A percentile compares a stretch with the other conserved stretches of the same genome.
phyloP scores from a whole-genome alignment of 2,797 vertebrate genomes.

The Botia kubotai region DNA sequence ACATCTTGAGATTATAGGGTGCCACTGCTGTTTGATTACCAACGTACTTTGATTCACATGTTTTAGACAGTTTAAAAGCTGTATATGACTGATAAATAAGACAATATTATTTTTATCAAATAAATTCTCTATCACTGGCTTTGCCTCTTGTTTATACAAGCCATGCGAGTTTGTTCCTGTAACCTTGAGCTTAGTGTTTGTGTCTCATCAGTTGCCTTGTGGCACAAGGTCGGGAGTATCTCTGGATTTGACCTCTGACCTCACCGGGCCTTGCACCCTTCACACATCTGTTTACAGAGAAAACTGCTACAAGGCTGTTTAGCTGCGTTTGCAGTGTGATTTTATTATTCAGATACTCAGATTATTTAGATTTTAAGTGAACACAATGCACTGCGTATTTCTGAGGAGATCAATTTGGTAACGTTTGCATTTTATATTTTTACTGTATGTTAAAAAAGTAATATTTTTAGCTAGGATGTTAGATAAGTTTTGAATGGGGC shows the following conservation, averaged over 20 bases:
- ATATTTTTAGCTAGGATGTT: too few species aligned
- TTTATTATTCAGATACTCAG: background rate
- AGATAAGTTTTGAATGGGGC: too few species aligned
- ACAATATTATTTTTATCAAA: background rate
- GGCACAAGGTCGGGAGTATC: conserved; percentile 26
- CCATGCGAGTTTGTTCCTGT: background rate
- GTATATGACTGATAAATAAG: background rate
- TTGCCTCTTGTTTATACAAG: background rate
- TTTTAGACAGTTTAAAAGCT: background rate
- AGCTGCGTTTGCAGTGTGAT: background rate
- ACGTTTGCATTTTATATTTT: too few species aligned
- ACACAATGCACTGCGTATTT: background rate
- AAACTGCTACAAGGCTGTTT: conserved; percentile 44
- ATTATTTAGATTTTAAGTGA: background rate
- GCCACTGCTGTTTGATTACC: too few species aligned
- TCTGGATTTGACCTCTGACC: background rate
- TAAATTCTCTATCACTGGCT: background rate
- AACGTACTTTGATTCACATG: background rate
- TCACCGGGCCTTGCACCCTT: conserved; percentile 21
- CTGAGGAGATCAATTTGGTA: too few species aligned
- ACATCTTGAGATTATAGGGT: too few species aligned
- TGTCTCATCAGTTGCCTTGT: conserved; percentile 12
- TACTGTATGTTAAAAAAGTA: too few species aligned
- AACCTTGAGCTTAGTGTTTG: conserved; percentile 23
- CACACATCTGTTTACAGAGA: conserved; percentile 55